Base-by-base conservation (phyloP, 2,888 invertebrate genomes). In the Trissolcus brochymenae region DNA sequence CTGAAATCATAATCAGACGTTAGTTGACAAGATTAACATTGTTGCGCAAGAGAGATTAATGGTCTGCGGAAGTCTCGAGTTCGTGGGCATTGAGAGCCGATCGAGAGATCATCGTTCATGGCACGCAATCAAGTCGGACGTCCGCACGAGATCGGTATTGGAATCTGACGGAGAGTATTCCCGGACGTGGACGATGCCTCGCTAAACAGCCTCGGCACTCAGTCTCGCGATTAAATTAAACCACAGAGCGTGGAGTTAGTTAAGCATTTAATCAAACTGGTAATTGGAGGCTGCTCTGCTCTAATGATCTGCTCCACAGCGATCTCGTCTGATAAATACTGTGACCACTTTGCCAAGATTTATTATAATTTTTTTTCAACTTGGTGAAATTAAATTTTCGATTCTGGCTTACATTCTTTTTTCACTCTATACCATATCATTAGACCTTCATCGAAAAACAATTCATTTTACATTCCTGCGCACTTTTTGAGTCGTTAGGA, bases 211-310 rank as follows among this genome's bases (percentile, higher is more conserved):
- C 76, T 82, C 83, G 82, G 86, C 84, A 86, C 84, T 87, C 86
- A 87, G 86, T 87, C 85, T 87, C 83, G 83, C 86, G 87, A 87
- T 88, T 87, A 88, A 87, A 88, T 88, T 87, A 87, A 87, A 87
- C 84, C 85, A 85, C 85, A 86, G 87, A 85, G 86, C 84, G 83
- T 85, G 79, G 85, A 87, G 87, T 87, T 87, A 87, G 87, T 87
- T 87, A 87, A 87, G 87, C 87, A 87, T 88, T 88, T 88, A 88
- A 87, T 88, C 87, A 87, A 88, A 87, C 85, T 84, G 83, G 86
- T 87, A 87, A 88, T 87, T 87, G 87, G 85, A 85, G 87, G 87
- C 85, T 87, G 87, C 83, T 84, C 82, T 81, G 81, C 81, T 82
- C 85, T 87, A 87, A 87, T 87, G 87, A 84, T 83, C 83, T 82